Percentiles rank a stretch among this genome's conserved stretches.
phyloP scores from a whole-genome alignment of 2,113 vertebrate species.

The Microtus richardsoni region DNA sequence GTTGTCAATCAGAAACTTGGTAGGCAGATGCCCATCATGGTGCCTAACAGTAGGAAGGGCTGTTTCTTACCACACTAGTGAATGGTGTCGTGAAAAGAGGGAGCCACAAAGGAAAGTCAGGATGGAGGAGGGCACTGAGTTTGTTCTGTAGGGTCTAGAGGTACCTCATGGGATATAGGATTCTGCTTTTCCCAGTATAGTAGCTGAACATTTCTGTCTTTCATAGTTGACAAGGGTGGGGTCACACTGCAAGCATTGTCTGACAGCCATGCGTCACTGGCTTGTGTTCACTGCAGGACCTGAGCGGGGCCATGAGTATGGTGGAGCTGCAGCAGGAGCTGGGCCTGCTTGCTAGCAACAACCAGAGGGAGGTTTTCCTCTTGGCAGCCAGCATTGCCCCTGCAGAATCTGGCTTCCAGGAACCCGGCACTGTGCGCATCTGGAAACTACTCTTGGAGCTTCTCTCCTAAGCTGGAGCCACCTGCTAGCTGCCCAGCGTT shows the following conservation, averaged over 20 bases:
- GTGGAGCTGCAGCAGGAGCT: constrained; percentile 89
- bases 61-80: neutral
- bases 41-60: neutral
- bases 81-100: neutral
- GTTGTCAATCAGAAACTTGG: neutral
- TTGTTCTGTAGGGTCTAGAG: neutral
- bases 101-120: neutral
- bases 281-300: constrained; percentile 86
- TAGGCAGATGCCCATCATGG: neutral
- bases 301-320: constrained; percentile 85
- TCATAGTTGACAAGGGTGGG: neutral
- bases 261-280: neutral
- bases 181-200: neutral
- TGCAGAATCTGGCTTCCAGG: constrained; percentile 77
- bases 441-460: constrained; percentile 90
- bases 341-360: constrained; percentile 83
- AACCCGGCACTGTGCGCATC: constrained; percentile 86
- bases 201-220: neutral
- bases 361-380: constrained; percentile 89
- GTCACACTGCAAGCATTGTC: neutral
- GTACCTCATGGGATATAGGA: neutral
- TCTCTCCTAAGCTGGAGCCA: constrained; percentile 80
- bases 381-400: constrained; percentile 89
- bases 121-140: neutral
- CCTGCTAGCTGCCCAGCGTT: neutral